Base-by-base conservation (phyloP, 2,888 invertebrate genomes). In the Rhaphigaster nebulosa region DNA sequence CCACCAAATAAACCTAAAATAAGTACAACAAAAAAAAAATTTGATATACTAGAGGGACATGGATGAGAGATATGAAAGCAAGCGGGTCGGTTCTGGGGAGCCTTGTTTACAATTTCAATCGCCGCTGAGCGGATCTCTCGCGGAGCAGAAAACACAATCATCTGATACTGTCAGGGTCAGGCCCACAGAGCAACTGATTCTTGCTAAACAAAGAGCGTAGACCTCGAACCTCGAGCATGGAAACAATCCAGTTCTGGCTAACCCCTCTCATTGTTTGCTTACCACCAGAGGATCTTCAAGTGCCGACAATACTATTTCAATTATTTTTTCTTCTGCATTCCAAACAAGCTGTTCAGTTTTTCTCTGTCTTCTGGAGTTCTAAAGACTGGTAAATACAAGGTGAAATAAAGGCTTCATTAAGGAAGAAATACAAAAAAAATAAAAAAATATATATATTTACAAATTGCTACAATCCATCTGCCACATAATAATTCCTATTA, bases 131-230 rank as follows among this genome's bases (percentile, higher is more conserved):
- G 12, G 84, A 45, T 84, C 84, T 84, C 84, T n/a, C 23, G 12
- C 84, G 45, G n/a, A n/a, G 84, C 84, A 84, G 84, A 84, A 50
- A 84, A 50, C 80, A 45, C 84, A 84, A 84, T 84, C 45, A 84
- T 23, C 45, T 45, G 84, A 84, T 84, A 84, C 84, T 84, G 84
- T 41, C 84, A 84, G 45, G 84, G 26, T 45, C 84, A 84, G 84
- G 5, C 45, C n/a, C 23, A 26, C 26, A 23, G 41, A 5, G 2
- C 84, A 18, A 4, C 38, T n/a, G 15, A 15, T 2, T 84, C 84
- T 84, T 50, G 45, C 15, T 84, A n/a, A 84, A 80, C 80, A 84
- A 84, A 45, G 84, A n/a, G 45, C 0, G n/a, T 4, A 8, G n/a
- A 3, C 45, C 41, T 84, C 84, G 13, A 45, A 84, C 15, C 38